Evolutionary conservation across 2,113 vertebrate species (phyloP).

Genomic region (Pionites leucogaster): DNA sequence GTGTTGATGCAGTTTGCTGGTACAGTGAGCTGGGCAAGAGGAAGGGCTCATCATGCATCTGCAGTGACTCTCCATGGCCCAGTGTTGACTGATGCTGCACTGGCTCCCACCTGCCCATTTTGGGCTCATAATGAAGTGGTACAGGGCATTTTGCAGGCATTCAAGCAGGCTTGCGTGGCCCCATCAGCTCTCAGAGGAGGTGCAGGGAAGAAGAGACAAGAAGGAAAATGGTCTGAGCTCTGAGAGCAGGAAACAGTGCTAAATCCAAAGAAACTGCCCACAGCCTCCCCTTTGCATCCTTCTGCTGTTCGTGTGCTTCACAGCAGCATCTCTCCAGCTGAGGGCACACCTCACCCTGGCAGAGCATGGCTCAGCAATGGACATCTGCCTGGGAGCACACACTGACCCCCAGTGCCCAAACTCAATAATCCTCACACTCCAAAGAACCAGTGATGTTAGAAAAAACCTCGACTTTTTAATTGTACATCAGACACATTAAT

Average conservation of each 20-base stretch:
- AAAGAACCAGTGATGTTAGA: background rate
- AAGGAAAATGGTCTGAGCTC: background rate
- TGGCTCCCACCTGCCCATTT: background rate
- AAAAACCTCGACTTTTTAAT: conserved; percentile 38
- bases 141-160: background rate
- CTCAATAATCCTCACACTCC: background rate
- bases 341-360: background rate
- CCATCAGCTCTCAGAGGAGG: background rate
- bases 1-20: background rate
- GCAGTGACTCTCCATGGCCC: background rate
- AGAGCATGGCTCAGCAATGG: background rate
- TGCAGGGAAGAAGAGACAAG: background rate
- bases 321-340: background rate
- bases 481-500: conserved; percentile 71
- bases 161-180: background rate
- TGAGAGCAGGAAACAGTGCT: background rate
- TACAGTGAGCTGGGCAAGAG: background rate
- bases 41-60: accelerated
- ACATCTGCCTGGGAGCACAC: background rate
- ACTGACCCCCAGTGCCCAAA: background rate
- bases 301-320: background rate
- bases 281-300: accelerated
- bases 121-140: accelerated
- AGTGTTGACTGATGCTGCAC: accelerated
- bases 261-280: background rate